These are phyloP conservation scores for Dinothrombium tinctorium DNA, from an alignment of 1,140 invertebrate species.

Conservation along the genomic window DNA sequence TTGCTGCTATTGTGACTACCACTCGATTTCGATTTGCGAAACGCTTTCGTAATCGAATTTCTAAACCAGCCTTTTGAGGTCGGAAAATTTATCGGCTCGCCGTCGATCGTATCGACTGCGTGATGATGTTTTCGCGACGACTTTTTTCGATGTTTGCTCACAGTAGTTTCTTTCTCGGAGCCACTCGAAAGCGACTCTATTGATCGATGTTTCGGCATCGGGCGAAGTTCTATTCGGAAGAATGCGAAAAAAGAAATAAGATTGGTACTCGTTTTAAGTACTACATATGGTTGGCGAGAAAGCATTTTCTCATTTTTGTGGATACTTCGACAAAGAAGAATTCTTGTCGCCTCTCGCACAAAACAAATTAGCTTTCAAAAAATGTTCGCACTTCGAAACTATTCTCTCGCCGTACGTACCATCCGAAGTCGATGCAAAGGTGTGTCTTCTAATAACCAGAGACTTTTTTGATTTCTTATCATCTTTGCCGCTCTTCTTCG, in stretches of 20 bases:
- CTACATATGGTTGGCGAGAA: not conserved
- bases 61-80: conserved; percentile 35
- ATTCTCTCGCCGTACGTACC: not conserved
- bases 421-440: not conserved
- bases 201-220: not conserved
- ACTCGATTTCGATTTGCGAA: conserved; percentile 21
- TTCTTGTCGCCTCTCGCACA: too few species aligned
- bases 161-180: not conserved
- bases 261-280: not conserved
- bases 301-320: too few species aligned
- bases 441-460: not conserved
- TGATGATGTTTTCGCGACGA: too few species aligned
- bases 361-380: too few species aligned
- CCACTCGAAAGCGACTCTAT: not conserved
- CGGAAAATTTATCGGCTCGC: not conserved
- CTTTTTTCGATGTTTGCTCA: not conserved
- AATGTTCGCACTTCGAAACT: not conserved
- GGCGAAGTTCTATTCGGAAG: not conserved
- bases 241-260: not conserved
- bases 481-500: not conserved
- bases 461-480: not conserved
- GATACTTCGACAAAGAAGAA: not conserved
- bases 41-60: conserved; percentile 93
- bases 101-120: not conserved
- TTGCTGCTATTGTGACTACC: not conserved